Evolutionary conservation across 2,888 invertebrate genomes (phyloP), one percentile per base, ranked within the genome.

Genomic region (Tanaodytes sp.): DNA sequence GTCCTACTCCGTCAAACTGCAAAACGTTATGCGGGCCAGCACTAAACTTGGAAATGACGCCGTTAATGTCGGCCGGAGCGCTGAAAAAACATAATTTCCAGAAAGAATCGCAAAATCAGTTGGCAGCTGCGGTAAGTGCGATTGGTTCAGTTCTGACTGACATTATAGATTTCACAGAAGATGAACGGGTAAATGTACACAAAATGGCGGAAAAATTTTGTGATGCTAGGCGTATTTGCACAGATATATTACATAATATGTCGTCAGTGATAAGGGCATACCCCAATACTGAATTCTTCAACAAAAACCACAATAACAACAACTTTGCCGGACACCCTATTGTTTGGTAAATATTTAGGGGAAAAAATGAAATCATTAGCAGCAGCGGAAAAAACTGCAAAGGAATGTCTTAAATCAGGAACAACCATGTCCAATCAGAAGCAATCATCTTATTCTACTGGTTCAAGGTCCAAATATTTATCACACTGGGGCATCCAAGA

Each of bases 1-100:
- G n/a, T n/a, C 57, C 57, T 5, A 19, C 18, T 2, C 18, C 58
- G 5, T 12, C 19, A 39, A 58, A 58, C 23, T 58, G 23, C 14
- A 12, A 27, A n/a, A 1, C 19, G 0, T 18, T 46, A 14, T 14
- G 11, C 2, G 46, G 23, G 0, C 37, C 58, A 8, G 1, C 0
- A 6, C 11, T 57, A 5, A 55, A 55, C 15, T 6, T 12, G 1
- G 43, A 55, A 20, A 9, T 43, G 2, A 20, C 2, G 33, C 5
- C 46, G 11, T 18, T 37, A 5, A 45, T 57, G 45, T 45, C 46
- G 1, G 23, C 23, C 1, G 15, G 16, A 1, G 57, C 57, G 8
- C 4, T 45, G 9, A 46, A 27, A 15, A 45, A 43, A 12, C 45
- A 57, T 30, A 6, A 12, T 2, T 8, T 19, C 8, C 55, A 55